Evolutionary conservation across 2,113 vertebrate species (phyloP).

Genomic region (Tragelaphus buxtoni): DNA sequence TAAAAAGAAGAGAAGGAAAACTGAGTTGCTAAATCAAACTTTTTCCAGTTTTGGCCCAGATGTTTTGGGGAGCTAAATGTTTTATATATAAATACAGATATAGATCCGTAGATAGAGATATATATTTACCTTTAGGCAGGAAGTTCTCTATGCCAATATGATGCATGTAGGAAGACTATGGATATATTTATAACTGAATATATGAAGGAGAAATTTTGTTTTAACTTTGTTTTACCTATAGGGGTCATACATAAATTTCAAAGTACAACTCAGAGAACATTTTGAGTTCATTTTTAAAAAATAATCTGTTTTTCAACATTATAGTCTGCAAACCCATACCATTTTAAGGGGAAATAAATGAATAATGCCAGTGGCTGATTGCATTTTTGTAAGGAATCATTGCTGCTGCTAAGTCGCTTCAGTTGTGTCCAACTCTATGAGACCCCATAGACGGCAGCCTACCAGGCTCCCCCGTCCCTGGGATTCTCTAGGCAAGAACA

Average conservation of each 20-base stretch:
- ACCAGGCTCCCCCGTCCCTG: no score
- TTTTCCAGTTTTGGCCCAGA: not conserved
- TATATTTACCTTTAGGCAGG: not conserved
- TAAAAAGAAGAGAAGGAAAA: not conserved
- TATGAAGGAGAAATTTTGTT: conserved; percentile 7
- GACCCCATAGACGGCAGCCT: no score
- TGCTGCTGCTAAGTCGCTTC: not conserved
- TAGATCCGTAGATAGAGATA: not conserved
- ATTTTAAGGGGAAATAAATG: conserved; percentile 32
- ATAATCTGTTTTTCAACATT: not conserved
- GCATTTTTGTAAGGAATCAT: conserved; percentile 68
- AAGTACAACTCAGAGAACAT: conserved; percentile 25
- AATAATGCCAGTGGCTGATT: conserved; percentile 56
- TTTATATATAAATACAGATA: not conserved
- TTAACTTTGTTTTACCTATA: not conserved
- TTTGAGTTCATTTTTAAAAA: not conserved
- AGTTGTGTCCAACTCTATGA: no score
- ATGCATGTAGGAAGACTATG: not conserved
- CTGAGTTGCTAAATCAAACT: not conserved
- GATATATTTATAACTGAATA: not conserved
- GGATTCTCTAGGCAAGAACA: no score
- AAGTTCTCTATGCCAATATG: not conserved
- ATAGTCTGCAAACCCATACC: not conserved
- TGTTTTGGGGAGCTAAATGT: not conserved
- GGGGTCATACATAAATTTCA: not conserved